Evolutionary conservation across 2,113 vertebrate species (phyloP).

Genomic region (Talpa occidentalis): DNA sequence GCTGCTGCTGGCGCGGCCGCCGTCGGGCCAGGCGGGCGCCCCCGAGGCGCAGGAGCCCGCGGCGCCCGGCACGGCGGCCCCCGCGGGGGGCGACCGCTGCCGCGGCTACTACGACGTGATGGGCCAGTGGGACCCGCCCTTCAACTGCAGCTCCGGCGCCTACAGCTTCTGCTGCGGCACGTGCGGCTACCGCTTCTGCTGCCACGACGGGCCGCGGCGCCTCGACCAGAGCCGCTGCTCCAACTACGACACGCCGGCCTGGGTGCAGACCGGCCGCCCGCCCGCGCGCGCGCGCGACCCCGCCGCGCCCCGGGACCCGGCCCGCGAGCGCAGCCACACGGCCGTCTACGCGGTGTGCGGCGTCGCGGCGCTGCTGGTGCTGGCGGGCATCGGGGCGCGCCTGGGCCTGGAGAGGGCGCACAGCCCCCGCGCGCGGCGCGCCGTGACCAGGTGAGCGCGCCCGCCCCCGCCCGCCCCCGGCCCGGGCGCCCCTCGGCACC

Average conservation of each 20-base stretch:
- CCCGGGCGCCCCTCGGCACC: not conserved
- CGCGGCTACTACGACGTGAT: constrained; percentile 98
- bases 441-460: constrained; percentile 77
- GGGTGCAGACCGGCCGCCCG: constrained; percentile 80
- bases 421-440: constrained; percentile 77
- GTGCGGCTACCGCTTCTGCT: constrained; percentile 98
- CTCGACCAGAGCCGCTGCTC: constrained; percentile 88
- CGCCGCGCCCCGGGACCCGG: constrained; percentile 66
- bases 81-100: constrained; percentile 90
- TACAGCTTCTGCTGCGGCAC: constrained; percentile 98
- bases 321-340: constrained; percentile 80
- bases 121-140: constrained; percentile 98
- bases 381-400: constrained; percentile 74
- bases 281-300: constrained; percentile 73
- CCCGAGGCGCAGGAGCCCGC: constrained; percentile 57
- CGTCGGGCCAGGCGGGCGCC: constrained; percentile 73
- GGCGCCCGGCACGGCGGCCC: constrained; percentile 66
- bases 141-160: constrained; percentile 96
- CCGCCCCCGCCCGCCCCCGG: not conserved
- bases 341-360: constrained; percentile 80
- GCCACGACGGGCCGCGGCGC: constrained; percentile 94
- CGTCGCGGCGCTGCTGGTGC: constrained; percentile 76
- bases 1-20: constrained; percentile 67
- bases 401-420: constrained; percentile 78
- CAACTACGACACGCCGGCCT: constrained; percentile 81